Percentiles rank a stretch among this genome's conserved stretches.
phyloP scores from a whole-genome alignment of 2,797 vertebrate species.

The Podargus strigoides region DNA sequence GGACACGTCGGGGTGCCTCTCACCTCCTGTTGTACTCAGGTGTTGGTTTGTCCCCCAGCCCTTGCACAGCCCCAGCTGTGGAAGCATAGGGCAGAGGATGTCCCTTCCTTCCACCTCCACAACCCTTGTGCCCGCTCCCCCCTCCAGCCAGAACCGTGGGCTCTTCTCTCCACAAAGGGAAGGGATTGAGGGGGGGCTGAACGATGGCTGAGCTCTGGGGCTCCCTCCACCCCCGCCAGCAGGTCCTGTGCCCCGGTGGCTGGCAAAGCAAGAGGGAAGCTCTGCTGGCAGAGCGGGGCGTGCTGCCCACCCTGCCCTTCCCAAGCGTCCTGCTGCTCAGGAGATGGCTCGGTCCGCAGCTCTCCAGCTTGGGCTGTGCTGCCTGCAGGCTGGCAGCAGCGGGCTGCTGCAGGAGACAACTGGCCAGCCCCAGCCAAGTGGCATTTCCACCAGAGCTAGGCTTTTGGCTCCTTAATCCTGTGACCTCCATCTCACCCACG shows the following conservation, averaged over 20 bases:
- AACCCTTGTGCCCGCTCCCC: not conserved
- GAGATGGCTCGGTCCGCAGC: not conserved
- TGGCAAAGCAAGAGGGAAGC: not conserved
- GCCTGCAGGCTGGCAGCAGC: not conserved
- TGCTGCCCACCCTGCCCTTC: not conserved
- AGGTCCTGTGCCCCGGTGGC: accelerated
- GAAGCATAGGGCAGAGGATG: not conserved
- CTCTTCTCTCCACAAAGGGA: not conserved
- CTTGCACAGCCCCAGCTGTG: accelerated
- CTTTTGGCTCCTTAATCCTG: not conserved
- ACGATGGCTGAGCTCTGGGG: not conserved
- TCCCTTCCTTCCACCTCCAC: not conserved
- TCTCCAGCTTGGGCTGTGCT: not conserved
- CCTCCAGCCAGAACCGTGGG: not conserved
- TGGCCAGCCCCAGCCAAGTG: accelerated
- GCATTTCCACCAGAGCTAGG: not conserved
- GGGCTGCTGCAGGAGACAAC: not conserved
- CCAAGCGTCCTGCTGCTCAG: not conserved
- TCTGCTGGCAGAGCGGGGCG: not conserved
- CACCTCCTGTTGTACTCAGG: not conserved
- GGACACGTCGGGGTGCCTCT: not conserved
- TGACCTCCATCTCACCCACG: not conserved
- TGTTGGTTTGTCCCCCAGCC: not conserved
- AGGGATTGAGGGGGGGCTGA: not conserved
- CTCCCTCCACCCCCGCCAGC: not conserved